Percentiles rank a stretch among this genome's conserved stretches.
These are phyloP conservation scores for Elgaria multicarinata DNA, from an alignment of 2,113 vertebrate genomes.

Conservation along the genomic window DNA sequence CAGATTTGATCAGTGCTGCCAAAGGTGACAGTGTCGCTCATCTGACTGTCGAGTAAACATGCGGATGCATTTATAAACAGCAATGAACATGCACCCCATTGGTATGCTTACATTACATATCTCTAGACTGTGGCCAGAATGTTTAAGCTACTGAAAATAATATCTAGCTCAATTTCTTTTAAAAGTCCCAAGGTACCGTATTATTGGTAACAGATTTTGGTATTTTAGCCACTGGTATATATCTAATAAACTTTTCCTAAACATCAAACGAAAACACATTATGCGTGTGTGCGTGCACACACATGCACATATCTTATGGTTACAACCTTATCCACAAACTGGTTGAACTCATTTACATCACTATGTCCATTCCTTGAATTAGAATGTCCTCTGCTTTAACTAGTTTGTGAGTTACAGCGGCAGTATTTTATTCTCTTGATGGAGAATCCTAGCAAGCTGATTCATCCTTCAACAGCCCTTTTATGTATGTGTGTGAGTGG, in stretches of 20 bases:
- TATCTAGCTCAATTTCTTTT: background rate
- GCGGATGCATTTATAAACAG: background rate
- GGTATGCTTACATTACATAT: background rate
- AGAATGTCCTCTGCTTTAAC: background rate
- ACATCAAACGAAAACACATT: background rate
- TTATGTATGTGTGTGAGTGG: background rate
- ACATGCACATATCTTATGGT: background rate
- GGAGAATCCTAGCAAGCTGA: conserved; percentile 13
- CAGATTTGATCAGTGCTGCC: background rate
- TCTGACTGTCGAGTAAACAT: background rate
- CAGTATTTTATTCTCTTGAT: background rate
- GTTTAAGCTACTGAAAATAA: conserved; percentile 3
- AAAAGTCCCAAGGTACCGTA: background rate
- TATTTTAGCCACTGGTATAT: background rate
- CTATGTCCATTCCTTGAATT: conserved; percentile 1
- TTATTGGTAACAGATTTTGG: conserved; percentile 4
- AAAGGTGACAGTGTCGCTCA: background rate
- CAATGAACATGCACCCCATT: background rate
- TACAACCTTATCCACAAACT: background rate
- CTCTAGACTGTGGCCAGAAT: background rate
- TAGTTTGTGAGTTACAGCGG: background rate
- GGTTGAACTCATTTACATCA: background rate
- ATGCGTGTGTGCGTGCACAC: too few relatives aligned
- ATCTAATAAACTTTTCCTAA: background rate
- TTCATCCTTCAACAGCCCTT: conserved; percentile 30